A percentile compares a stretch with the other conserved stretches of the same genome.
These are phyloP conservation scores for western clawed frog (Xenopus tropicalis) DNA, from an alignment of 2,113 vertebrate genomes.

Conservation along the genomic window UCB_Xtro_10.0 CM004446.2:41696001-41696500, in stretches of 20 bases:
- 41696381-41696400: slow-evolving; percentile 71
- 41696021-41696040: slow-evolving; percentile 57
- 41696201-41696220: slow-evolving; percentile 99
- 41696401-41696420: slow-evolving; percentile 72
- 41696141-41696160: slow-evolving; percentile 97
- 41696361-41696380: slow-evolving; percentile 71
- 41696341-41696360: slow-evolving; percentile 81
- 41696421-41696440: slow-evolving; percentile 59
- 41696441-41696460: slow-evolving; percentile 55
- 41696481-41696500: too few species aligned
- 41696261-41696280: slow-evolving; percentile 96
- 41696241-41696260: slow-evolving; percentile 99
- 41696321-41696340: slow-evolving; percentile 82
- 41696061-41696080: slow-evolving; percentile 68
- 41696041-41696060: slow-evolving; percentile 69
- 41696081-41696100: slow-evolving; percentile 74
- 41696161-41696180: slow-evolving; percentile 99
- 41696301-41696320: slow-evolving; percentile 80
- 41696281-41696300: slow-evolving; percentile 82
- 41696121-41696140: slow-evolving; percentile 97
- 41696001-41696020: slow-evolving; percentile 47
- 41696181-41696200: slow-evolving; percentile 92
- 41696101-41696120: slow-evolving; percentile 81
- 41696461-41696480: too few species aligned
- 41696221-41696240: slow-evolving; percentile 98